These are phyloP conservation scores for Drosophila trapezifrons DNA, from an alignment of 1,140 invertebrate genomes.

Conservation along the genomic window DNA sequence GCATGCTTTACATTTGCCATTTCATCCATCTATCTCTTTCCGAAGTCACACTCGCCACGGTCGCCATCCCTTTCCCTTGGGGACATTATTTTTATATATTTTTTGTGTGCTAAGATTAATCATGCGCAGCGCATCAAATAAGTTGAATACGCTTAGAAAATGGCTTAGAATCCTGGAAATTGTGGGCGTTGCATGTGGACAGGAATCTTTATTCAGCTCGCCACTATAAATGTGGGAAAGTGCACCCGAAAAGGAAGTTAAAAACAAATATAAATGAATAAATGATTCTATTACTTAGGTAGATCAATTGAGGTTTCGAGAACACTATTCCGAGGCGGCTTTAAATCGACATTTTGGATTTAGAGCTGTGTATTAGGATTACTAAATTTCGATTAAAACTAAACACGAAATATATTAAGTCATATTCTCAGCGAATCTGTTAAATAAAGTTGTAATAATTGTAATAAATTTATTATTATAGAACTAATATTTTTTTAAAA, in stretches of 20 bases:
- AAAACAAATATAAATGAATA: conserved; percentile 21
- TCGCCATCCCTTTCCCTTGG: conserved; percentile 12
- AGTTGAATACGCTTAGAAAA: conserved; percentile 52
- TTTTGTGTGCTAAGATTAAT: conserved; percentile 53
- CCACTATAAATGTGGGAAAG: conserved; percentile 18
- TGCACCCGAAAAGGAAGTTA: conserved; percentile 18
- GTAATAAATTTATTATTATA: too few relatives aligned
- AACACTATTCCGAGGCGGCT: too few relatives aligned
- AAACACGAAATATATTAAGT: background rate
- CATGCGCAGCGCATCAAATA: conserved; percentile 66
- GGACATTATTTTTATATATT: conserved; percentile 17
- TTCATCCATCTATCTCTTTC: conserved; percentile 44
- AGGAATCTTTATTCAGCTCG: conserved; percentile 9
- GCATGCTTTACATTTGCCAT: conserved; percentile 40
- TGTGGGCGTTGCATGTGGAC: conserved; percentile 28
- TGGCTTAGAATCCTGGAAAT: conserved; percentile 32
- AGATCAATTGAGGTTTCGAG: background rate
- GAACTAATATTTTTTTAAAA: too few relatives aligned
- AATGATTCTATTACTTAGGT: conserved; percentile 37
- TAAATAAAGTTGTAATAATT: background rate
- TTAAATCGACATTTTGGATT: too few relatives aligned
- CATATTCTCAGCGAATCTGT: background rate
- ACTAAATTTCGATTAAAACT: background rate
- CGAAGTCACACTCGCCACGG: conserved; percentile 14
- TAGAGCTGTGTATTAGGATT: too few relatives aligned